Evolutionary conservation across 2,797 vertebrate genomes (phyloP).

Genomic region (Pseudochirops cupreus): DNA sequence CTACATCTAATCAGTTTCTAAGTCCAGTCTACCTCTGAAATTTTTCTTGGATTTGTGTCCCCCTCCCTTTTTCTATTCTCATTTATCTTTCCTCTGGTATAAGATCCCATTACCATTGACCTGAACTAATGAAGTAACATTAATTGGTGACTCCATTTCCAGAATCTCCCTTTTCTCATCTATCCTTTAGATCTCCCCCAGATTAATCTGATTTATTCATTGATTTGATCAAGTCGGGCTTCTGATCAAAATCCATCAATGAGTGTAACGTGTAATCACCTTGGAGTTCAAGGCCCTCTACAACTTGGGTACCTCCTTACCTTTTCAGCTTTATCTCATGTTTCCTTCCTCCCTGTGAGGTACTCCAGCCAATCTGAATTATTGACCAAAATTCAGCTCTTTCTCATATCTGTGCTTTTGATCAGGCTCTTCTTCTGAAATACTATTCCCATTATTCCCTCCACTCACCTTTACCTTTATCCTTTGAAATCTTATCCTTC

Average conservation of each 20-base stretch:
- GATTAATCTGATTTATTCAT: not conserved
- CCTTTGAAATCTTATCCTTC: not conserved
- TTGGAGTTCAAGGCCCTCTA: not conserved
- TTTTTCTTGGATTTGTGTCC: constrained; percentile 38
- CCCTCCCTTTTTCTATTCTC: constrained; percentile 6
- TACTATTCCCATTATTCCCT: not conserved
- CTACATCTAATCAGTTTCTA: constrained; percentile 43
- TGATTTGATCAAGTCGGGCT: not conserved
- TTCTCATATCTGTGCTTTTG: not conserved
- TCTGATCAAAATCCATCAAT: not conserved
- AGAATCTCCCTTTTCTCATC: not conserved
- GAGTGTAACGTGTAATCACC: not conserved
- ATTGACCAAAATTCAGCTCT: not conserved
- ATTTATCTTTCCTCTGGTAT: constrained; percentile 34
- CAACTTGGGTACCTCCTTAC: not conserved
- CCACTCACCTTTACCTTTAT: not conserved
- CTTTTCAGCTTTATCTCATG: not conserved
- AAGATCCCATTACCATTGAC: constrained; percentile 16
- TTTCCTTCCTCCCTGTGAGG: not conserved
- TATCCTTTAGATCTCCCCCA: not conserved
- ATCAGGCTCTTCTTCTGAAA: not conserved
- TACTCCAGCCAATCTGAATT: not conserved
- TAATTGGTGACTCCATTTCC: not conserved
- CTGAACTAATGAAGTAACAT: not conserved
- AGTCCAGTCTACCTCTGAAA: constrained; percentile 1